Base-by-base conservation (phyloP, 2,797 vertebrate species). In the Nyctibius grandis region DNA sequence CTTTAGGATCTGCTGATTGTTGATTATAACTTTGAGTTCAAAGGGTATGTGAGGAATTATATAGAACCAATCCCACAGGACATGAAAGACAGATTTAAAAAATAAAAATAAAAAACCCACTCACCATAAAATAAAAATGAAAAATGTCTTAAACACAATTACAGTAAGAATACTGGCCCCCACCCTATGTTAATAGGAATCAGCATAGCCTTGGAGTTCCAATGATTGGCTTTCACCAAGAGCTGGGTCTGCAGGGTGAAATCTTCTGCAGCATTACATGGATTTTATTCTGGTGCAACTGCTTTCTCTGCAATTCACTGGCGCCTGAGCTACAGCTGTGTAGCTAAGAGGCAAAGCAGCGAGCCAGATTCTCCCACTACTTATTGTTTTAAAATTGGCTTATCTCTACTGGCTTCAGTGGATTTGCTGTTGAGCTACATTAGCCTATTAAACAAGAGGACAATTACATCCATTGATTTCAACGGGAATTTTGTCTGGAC, bases 321-420 rank as follows among this genome's bases (percentile, higher is more conserved):
- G 88, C 0, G 29, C 80, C 91, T 87, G 67, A 95, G 90, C 74
- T 90, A 63, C 73, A 85, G 74, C 89, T 86, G 67, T 28, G 56
- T 19, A 81, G 74, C 92, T 73, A 25, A 86, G 47, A 90, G 48
- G 75, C 68, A 88, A 73, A 93, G 68, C 72, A 92, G 54, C 8
- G 28, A 85, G 86, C 44, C 92, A 95, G 86, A 95, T 87, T 82
- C 90, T 87, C 88, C 51, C 69, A 76, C 86, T 56, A 33, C 74
- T 95, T 91, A 73, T 2, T 91, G 67, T 33, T 86, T 91, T 89
- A 64, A 91, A 95, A 94, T 68, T 82, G 77, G 76, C 91, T 96
- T 95, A 96, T 93, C 90, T 93, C 15, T 74, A 75, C 59, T 47
- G 77, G 61, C 44, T 96, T 93, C 85, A 95, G 72, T 80, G 77